Evolutionary conservation across 92 coral and sea anemone species (phyloP).

Genomic region (Palythoa grandis): DNA sequence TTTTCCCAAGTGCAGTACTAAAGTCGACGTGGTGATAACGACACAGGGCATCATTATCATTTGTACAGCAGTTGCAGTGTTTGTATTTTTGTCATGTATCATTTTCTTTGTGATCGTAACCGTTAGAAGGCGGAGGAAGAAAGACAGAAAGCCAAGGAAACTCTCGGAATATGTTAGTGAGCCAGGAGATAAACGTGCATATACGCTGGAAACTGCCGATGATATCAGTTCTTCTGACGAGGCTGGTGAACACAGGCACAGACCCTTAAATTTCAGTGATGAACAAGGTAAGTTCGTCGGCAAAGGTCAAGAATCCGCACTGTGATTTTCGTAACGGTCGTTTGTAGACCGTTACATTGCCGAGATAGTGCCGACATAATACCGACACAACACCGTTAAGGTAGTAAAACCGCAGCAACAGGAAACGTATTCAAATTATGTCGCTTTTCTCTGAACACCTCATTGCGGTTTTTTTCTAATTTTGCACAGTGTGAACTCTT

Average conservation of each 20-base stretch:
- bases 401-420: too few species aligned
- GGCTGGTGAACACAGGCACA: background rate
- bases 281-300: slow-evolving; percentile 6
- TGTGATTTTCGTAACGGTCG: too few species aligned
- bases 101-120: slow-evolving; percentile 6
- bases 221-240: background rate
- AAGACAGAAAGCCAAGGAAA: background rate
- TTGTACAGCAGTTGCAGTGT: slow-evolving; percentile 11
- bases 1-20: slow-evolving; percentile 27
- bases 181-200: background rate
- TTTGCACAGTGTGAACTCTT: too few species aligned
- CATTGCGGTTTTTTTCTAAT: too few species aligned
- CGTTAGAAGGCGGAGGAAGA: slow-evolving; percentile 11
- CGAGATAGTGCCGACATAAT: too few species aligned
- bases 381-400: too few species aligned
- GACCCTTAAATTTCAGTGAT: background rate
- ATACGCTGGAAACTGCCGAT: background rate
- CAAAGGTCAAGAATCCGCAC: background rate
- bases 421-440: too few species aligned
- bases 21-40: background rate
- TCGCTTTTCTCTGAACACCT: too few species aligned
- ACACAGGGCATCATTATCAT: slow-evolving; percentile 8
- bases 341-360: too few species aligned
- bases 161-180: slow-evolving; percentile 7
- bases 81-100: slow-evolving; percentile 6